Percentiles rank a stretch among this genome's conserved stretches.
These are phyloP conservation scores for Cynopterus sphinx DNA, from an alignment of 2,797 vertebrate species.

Conservation along the genomic window DNA sequence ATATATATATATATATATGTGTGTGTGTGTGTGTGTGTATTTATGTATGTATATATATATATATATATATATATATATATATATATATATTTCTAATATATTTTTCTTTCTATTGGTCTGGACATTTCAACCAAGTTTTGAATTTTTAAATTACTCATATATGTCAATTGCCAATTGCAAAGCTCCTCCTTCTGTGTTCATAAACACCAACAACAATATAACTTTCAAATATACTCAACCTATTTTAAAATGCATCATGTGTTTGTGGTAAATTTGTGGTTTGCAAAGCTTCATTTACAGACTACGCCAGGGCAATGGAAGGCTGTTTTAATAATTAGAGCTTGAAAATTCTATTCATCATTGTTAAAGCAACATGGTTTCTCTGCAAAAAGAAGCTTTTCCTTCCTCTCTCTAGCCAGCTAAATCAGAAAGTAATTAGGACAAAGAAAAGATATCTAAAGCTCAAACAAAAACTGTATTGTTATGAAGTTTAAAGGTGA, in stretches of 20 bases:
- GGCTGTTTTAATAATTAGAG: background rate
- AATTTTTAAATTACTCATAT: background rate
- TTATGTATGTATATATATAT: too few relatives aligned
- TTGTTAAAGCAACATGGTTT: background rate
- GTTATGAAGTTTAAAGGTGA: constrained; percentile 77
- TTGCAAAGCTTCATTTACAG: background rate
- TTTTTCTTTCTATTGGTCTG: background rate
- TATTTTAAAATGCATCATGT: background rate
- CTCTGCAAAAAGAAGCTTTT: background rate
- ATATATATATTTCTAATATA: too few relatives aligned
- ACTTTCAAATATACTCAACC: background rate
- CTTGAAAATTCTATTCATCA: background rate
- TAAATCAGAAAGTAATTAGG: constrained; percentile 69
- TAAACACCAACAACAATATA: background rate
- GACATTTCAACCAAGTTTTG: background rate
- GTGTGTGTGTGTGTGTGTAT: too few relatives aligned
- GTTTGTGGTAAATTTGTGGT: background rate
- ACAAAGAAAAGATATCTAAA: constrained; percentile 28
- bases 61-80: too few relatives aligned
- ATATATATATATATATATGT: too few relatives aligned
- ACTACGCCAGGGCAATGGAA: background rate
- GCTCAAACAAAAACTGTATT: constrained; percentile 66
- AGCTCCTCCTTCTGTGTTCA: background rate
- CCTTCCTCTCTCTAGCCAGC: background rate
- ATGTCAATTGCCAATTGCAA: background rate